Base-by-base conservation (phyloP, 2,113 vertebrate genomes). In the Laterallus jamaicensis region DNA sequence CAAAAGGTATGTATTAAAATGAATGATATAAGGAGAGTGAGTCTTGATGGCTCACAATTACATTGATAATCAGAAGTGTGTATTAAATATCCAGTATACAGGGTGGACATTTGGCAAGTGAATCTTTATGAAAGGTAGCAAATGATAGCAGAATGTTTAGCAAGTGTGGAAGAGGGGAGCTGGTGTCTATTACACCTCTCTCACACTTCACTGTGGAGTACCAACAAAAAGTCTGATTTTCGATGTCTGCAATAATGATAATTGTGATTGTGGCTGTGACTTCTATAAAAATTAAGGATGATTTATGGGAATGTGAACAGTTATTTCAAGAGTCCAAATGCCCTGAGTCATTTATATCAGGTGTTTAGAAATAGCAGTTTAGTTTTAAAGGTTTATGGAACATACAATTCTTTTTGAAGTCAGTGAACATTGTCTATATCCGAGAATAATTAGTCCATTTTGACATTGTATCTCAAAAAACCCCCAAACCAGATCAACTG, bases 91-190 rank as follows among this genome's bases (percentile, higher is more conserved):
- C 4, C 14, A 14, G 64, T 49, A 29, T 15, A 29, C 28, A 24
- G 11, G 2, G 3, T 17, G 21, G n/a, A 32, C 2, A 11, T 52
- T 42, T 70, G 31, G 8, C 17, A 56, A 60, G 15, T 0, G 0
- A 60, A 40, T 2, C 6, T 64, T 70, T 69, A 28, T 5, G 64
- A 68, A 73, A 68, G 3, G 5, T 59, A n/a, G 19, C 9, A 89
- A 15, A 29, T 62, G 35, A 26, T 1, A 62, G 10, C 17, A 78
- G 54, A 50, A 16, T 3, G 5, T 32, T 75, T 76, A 76, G 10
- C 32, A 54, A 1, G 0, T 8, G 12, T 31, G 15, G 19, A 50
- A 40, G 50, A 56, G 16, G 19, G 29, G 24, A 60, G 4, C 11
- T 54, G 12, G 37, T 40, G 13, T 35, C 32, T 67, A 18, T 47